phyloP scores from a whole-genome alignment of 1,140 invertebrate genomes.

The Trichonephila clavipes region DNA sequence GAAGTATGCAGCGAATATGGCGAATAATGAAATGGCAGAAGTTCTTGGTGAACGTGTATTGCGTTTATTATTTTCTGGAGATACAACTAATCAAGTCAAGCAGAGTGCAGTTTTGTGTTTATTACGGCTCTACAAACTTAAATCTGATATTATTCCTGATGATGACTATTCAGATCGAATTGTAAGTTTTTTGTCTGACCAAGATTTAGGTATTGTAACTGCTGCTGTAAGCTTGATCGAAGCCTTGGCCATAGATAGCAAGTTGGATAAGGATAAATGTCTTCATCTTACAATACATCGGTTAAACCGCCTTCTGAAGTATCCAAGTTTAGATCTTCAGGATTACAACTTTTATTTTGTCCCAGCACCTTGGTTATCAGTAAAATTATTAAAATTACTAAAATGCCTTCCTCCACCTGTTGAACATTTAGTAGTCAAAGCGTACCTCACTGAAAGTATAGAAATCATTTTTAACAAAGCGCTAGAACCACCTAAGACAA shows the following conservation, averaged over 20 bases:
- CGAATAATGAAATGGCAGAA: slow-evolving; percentile 99
- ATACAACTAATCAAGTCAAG: slow-evolving; percentile 99
- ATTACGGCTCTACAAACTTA: slow-evolving; percentile 94
- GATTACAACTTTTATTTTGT: slow-evolving; percentile 99
- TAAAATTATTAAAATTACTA: slow-evolving; percentile 96
- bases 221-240: slow-evolving; percentile 91
- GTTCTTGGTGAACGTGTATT: slow-evolving; percentile 98
- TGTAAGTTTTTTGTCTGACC: slow-evolving; percentile 98
- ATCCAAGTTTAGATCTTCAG: slow-evolving; percentile 98
- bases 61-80: slow-evolving; percentile 97
- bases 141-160: slow-evolving; percentile 94
- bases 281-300: slow-evolving; percentile 96
- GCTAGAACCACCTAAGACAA: slow-evolving; percentile 99
- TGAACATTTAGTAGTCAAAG: slow-evolving; percentile 84
- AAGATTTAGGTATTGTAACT: slow-evolving; percentile 88
- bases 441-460: slow-evolving; percentile 97
- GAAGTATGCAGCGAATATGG: slow-evolving; percentile 99
- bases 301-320: slow-evolving; percentile 92
- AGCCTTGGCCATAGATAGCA: slow-evolving; percentile 97
- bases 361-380: slow-evolving; percentile 99
- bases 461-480: slow-evolving; percentile 99
- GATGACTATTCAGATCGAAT: slow-evolving; percentile 99
- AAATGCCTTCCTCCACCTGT: slow-evolving; percentile 99
- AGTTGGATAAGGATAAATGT: slow-evolving; percentile 99
- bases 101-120: slow-evolving; percentile 99